Conservation (phyloP, 2,113 vertebrate species). For the Clinocottus analis region DNA sequence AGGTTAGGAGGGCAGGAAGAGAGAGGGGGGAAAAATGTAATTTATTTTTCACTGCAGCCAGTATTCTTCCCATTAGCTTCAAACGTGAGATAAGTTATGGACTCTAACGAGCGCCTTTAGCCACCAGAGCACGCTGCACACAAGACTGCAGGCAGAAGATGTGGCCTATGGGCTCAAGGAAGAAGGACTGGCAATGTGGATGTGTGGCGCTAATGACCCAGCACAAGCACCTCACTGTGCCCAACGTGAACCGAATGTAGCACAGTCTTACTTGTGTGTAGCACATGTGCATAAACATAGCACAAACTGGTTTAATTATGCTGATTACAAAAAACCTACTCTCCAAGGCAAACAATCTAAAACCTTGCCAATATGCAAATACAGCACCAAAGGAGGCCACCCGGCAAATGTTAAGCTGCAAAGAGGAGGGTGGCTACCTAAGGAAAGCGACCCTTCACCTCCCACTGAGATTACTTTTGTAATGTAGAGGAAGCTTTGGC, state of each 20-base stretch:
- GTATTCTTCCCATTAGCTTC: conserved; percentile 89
- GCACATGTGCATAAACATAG: background rate
- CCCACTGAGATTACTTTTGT: conserved; percentile 40
- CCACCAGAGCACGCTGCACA: conserved; percentile 81
- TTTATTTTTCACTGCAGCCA: conserved; percentile 87
- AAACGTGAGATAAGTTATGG: conserved; percentile 87
- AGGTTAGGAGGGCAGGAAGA: conserved; percentile 90
- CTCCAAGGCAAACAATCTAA: conserved; percentile 10
- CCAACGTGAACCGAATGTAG: conserved; percentile 33
- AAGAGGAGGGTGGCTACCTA: conserved; percentile 7
- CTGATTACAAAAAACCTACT: background rate
- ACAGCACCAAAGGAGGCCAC: background rate
- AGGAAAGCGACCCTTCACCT: conserved; percentile 22
- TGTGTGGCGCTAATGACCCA: conserved; percentile 47
- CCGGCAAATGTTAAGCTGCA: background rate
- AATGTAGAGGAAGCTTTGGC: conserved; percentile 14
- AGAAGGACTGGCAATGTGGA: conserved; percentile 34
- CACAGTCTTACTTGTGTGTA: conserved; percentile 6
- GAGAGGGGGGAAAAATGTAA: conserved; percentile 77
- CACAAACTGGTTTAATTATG: background rate
- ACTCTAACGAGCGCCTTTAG: conserved; percentile 86
- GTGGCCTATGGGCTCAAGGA: conserved; percentile 25
- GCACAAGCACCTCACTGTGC: conserved; percentile 22
- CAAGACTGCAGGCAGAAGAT: conserved; percentile 64
- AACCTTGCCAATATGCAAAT: background rate